Base-by-base conservation (phyloP, 2,113 vertebrate species). In the Scomber japonicus region DNA sequence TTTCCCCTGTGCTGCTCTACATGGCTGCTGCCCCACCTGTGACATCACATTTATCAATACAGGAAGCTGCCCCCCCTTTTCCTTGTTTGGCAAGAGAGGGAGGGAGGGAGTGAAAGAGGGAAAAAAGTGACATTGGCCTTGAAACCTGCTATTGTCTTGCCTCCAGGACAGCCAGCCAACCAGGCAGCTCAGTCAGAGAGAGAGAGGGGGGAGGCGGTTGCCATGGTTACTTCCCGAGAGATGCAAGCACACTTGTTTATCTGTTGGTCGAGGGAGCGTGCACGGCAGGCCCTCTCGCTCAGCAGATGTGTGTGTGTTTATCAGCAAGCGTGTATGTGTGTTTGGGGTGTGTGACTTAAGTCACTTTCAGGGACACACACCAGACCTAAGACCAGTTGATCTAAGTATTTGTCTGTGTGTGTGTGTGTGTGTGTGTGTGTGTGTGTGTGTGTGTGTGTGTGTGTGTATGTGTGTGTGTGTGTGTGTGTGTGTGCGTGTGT, bases 71-170 rank as follows among this genome's bases (percentile, higher is more conserved):
- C 55, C 45, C 5, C 27, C 57, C 19, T 71, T 48, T 48, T 65
- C 27, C 54, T 45, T 73, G 24, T 81, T 86, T 88, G 44, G 64
- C 44, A 59, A 71, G 6, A 49, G 55, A 54, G 44, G 59, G 71
- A 71, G 50, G 53, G 0, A 13, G 49, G 9, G 51, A 9, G 1
- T 27, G 19, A 12, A 5, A 35, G 35, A 10, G n/a, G 55, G 59
- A 60, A 54, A 84, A 73, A 74, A 77, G 90, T 94, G 94, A 94
- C 94, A 93, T 91, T 94, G 94, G 94, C 95, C 93, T 94, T 93
- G 90, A 94, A 95, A 92, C 90, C 93, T 89, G 89, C 92, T 93
- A 94, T 94, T 94, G 93, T 95, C 90, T 93, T 90, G 92, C 92
- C 93, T 95, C 83, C 91, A 94, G 94, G 93, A 95, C 92, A 90